Evolutionary conservation across 2,797 vertebrate species (phyloP), one percentile per base, ranked within the genome.

Genomic region (Loris lydekkerianus): DNA sequence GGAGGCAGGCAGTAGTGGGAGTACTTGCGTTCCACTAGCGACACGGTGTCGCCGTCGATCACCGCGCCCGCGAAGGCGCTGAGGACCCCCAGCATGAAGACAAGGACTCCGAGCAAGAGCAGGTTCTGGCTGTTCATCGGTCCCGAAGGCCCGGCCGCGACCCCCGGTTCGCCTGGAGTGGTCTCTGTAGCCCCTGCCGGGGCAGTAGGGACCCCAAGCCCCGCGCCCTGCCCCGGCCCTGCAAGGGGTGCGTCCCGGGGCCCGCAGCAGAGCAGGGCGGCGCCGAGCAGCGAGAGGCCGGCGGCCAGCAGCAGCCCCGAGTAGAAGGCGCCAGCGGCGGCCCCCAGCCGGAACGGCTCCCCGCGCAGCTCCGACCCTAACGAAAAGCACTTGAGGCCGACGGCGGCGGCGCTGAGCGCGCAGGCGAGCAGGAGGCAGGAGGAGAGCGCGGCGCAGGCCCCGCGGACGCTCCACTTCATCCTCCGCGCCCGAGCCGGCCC

Each of bases 391-490:
- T 98, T 98, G 98, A 99, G 99, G 98, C 99, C 99, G 97, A 99
- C 99, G 94, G 99, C 99, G 98, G 99, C 99, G 98, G 99, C 99
- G 99, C 99, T 99, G 97, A 99, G 98, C 98, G 99, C 99, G 98
- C 99, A 99, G 98, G 99, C 99, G 98, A 99, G 99, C 98, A 99
- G 99, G 98, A 99, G 99, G 98, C 99, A 99, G 99, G 99, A 98
- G 98, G 99, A 99, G 97, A 99, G 98, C 98, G 99, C 98, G 99
- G 99, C 98, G 99, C 99, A 99, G 99, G 99, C 99, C 99, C 99
- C 99, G 98, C 99, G 99, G 98, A 99, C 99, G 98, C 99, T 99
- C 99, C 99, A 99, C 99, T 99, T 99, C 99, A 99, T 99, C 99
- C 99, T 99, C 99, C 98, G 99, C 99, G 99, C 98, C 99, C 98